Evolutionary conservation across 2,888 invertebrate species (phyloP).

Genomic region (Oxystoma pomonae): DNA sequence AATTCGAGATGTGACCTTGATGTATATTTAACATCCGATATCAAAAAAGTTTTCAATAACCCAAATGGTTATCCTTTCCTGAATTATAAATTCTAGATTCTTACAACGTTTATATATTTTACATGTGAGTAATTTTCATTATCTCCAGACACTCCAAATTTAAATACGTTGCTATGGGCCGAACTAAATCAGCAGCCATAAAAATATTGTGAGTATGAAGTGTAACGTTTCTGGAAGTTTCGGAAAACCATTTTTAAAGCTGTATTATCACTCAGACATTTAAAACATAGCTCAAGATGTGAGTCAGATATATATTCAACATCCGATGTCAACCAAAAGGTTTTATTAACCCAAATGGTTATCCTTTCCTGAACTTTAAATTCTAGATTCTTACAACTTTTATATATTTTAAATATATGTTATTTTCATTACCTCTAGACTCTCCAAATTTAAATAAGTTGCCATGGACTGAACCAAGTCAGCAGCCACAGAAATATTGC

Average conservation of each 20-base stretch:
- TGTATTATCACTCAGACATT: constrained; percentile 63
- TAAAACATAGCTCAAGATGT: constrained; percentile 60
- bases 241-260: constrained; percentile 56
- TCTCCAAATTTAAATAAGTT: constrained; percentile 71
- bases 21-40: constrained; percentile 58
- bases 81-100: constrained; percentile 55
- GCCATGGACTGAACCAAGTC: constrained; percentile 82
- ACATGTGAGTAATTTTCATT: constrained; percentile 20
- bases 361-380: constrained; percentile 63
- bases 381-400: too few relatives aligned
- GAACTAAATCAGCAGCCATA: constrained; percentile 81
- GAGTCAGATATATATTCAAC: constrained; percentile 53
- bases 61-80: constrained; percentile 77
- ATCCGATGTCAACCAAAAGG: constrained; percentile 67
- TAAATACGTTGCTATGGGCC: constrained; percentile 73
- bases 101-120: too few relatives aligned
- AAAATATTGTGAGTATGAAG: constrained; percentile 72
- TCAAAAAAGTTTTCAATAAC: constrained; percentile 79
- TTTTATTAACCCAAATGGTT: constrained; percentile 85
- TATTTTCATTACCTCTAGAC: constrained; percentile 52
- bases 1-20: constrained; percentile 56
- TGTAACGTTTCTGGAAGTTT: constrained; percentile 60
- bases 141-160: constrained; percentile 69
- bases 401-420: too few relatives aligned
- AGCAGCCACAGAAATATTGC: constrained; percentile 76